These are phyloP conservation scores for Zoanthus gigantus DNA, from an alignment of 92 coral and sea anemone genomes.

Conservation along the genomic window DNA sequence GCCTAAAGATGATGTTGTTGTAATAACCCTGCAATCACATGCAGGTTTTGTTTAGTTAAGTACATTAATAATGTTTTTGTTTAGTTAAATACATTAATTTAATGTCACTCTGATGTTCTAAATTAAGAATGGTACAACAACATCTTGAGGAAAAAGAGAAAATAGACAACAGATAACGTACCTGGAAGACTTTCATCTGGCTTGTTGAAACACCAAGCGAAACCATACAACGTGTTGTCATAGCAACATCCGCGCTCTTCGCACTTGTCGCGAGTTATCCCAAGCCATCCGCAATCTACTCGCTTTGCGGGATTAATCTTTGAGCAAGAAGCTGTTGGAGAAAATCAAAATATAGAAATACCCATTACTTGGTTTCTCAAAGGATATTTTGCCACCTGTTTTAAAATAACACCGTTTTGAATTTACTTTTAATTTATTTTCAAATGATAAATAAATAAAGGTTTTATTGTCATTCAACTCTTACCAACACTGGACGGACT, in stretches of 20 bases:
- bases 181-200: constrained; percentile 27
- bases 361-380: not conserved
- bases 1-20: no score
- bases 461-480: no score
- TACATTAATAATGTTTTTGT: no score
- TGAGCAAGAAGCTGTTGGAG: not conserved
- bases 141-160: not conserved
- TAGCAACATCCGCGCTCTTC: not conserved
- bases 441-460: no score
- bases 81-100: no score
- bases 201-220: constrained; percentile 39
- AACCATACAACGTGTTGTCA: constrained; percentile 7
- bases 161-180: not conserved
- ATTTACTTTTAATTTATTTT: no score
- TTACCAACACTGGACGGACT: no score
- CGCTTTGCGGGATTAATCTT: constrained; percentile 9
- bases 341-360: not conserved
- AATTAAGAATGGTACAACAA: not conserved
- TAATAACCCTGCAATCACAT: no score
- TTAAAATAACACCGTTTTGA: no score
- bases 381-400: no score
- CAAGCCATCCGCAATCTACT: constrained; percentile 18
- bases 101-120: not conserved
- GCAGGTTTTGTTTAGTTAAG: no score
- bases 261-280: constrained; percentile 2